Evolutionary conservation across 1,140 invertebrate species (phyloP).

Genomic region (Spodoptera frugiperda): DNA sequence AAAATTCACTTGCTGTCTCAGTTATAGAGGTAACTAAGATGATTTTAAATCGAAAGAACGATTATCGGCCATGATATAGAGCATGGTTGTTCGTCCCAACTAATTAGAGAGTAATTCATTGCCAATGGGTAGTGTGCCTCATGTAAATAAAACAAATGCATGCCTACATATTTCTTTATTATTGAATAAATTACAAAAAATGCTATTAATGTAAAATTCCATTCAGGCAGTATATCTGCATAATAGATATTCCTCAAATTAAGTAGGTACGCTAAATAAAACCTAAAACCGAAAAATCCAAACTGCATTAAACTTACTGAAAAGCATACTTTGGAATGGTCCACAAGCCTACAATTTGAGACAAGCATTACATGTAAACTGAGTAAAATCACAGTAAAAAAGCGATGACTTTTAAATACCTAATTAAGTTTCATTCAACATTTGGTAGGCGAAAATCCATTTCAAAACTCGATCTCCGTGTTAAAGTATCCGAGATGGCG

Average conservation of each 20-base stretch:
- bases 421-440: slow-evolving; percentile 37
- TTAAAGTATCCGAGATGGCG: slow-evolving; percentile 36
- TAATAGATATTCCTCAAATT: slow-evolving; percentile 58
- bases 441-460: slow-evolving; percentile 44
- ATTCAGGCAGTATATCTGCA: slow-evolving; percentile 67
- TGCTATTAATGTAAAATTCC: slow-evolving; percentile 54
- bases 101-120: too few species aligned
- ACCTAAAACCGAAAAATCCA: slow-evolving; percentile 55
- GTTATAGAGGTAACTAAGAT: too few species aligned
- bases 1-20: too few species aligned
- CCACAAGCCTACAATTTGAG: slow-evolving; percentile 56
- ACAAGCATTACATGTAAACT: slow-evolving; percentile 40
- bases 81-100: too few species aligned
- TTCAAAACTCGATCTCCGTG: slow-evolving; percentile 36
- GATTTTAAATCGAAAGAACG: too few species aligned
- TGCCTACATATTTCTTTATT: slow-evolving; percentile 80
- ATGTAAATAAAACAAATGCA: slow-evolving; percentile 58
- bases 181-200: slow-evolving; percentile 82
- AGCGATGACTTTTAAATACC: slow-evolving; percentile 41
- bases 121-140: too few species aligned
- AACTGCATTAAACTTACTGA: slow-evolving; percentile 45
- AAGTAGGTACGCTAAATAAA: slow-evolving; percentile 56
- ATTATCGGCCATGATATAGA: too few species aligned
- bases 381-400: slow-evolving; percentile 48
- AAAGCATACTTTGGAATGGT: slow-evolving; percentile 75